A percentile compares a stretch with the other conserved stretches of the same genome.
Conservation (phyloP, 1,140 invertebrate species). For the Metopolophium dirhodum region DNA sequence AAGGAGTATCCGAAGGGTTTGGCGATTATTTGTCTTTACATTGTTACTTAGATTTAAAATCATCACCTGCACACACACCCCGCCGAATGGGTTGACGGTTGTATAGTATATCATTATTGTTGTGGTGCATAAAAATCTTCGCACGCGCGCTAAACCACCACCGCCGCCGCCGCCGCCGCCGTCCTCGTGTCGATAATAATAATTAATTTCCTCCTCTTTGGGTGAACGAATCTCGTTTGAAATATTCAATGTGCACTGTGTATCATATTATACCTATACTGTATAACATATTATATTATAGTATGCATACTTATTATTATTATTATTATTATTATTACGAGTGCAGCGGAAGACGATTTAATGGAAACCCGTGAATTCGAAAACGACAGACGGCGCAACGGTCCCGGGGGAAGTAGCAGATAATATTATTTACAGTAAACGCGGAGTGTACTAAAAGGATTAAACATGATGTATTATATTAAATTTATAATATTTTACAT, state of each 20-base stretch:
- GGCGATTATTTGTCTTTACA: neutral
- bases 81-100: no score
- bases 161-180: no score
- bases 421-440: neutral
- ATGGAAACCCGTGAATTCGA: neutral
- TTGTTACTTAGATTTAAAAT: neutral
- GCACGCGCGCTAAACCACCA: neutral
- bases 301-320: neutral
- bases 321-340: no score
- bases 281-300: neutral
- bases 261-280: no score
- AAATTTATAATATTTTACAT: neutral
- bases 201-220: neutral
- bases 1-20: neutral
- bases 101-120: neutral
- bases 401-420: neutral
- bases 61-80: no score
- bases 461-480: neutral
- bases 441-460: neutral
- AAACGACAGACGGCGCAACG: neutral
- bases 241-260: neutral
- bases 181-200: neutral
- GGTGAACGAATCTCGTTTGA: neutral
- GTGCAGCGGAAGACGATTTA: neutral
- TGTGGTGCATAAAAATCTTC: neutral